A percentile compares a stretch with the other conserved stretches of the same genome.
phyloP scores from a whole-genome alignment of 1,140 invertebrate genomes.

The Drosophila tropicalis region DNA sequence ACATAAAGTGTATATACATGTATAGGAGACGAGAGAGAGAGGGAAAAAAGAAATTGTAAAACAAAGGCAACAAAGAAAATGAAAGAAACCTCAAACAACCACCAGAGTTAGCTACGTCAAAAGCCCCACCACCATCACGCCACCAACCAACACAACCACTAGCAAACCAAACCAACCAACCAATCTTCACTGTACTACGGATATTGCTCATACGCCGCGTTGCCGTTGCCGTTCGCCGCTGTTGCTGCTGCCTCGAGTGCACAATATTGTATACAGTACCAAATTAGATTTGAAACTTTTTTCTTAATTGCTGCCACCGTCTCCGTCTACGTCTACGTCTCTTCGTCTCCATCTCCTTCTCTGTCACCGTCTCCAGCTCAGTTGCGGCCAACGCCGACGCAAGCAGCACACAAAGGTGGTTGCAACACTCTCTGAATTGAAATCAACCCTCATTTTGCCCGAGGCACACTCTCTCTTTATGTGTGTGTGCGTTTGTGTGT shows the following conservation, averaged over 20 bases:
- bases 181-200: constrained; percentile 32
- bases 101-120: constrained; percentile 47
- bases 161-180: constrained; percentile 37
- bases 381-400: constrained; percentile 31
- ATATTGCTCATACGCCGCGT: constrained; percentile 59
- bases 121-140: constrained; percentile 20
- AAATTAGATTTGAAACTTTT: constrained; percentile 83
- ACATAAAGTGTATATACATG: constrained; percentile 16
- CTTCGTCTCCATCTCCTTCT: neutral
- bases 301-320: constrained; percentile 72
- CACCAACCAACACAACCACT: constrained; percentile 39
- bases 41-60: constrained; percentile 68
- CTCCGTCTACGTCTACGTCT: constrained; percentile 34
- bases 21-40: neutral
- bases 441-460: constrained; percentile 63
- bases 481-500: constrained; percentile 26
- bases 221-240: constrained; percentile 27
- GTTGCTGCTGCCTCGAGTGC: constrained; percentile 66
- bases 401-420: constrained; percentile 65
- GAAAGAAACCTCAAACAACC: constrained; percentile 77
- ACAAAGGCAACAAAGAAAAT: constrained; percentile 81
- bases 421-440: constrained; percentile 71
- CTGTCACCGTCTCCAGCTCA: constrained; percentile 11
- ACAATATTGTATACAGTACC: constrained; percentile 83
- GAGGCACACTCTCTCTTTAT: constrained; percentile 13